A percentile compares a stretch with the other conserved stretches of the same genome.
These are phyloP conservation scores for Homarus gammarus DNA, from an alignment of 2,888 invertebrate genomes.

Conservation along the genomic window DNA sequence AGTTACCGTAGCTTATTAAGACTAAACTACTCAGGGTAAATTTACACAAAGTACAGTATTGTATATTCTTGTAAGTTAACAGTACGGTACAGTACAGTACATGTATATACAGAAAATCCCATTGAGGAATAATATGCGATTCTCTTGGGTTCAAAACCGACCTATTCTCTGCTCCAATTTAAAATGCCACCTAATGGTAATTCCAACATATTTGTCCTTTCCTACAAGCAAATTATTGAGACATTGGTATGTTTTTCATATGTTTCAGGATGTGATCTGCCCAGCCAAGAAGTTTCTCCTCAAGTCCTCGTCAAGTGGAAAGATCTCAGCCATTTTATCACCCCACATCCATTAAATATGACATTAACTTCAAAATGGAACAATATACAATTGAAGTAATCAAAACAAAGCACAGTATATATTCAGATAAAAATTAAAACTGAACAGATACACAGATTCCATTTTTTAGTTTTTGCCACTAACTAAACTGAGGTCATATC, in stretches of 20 bases:
- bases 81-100: too few species aligned
- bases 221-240: too few species aligned
- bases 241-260: neutral
- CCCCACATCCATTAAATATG: neutral
- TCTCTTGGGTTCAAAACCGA: too few species aligned
- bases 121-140: too few species aligned
- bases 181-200: too few species aligned
- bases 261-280: neutral
- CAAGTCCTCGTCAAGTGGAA: neutral
- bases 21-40: too few species aligned
- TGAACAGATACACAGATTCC: neutral
- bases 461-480: neutral
- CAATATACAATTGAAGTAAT: neutral
- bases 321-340: neutral
- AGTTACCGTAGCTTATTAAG: too few species aligned
- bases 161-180: too few species aligned
- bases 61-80: too few species aligned
- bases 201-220: too few species aligned
- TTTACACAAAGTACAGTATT: too few species aligned
- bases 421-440: neutral
- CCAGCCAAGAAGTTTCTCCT: neutral
- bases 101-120: too few species aligned
- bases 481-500: neutral
- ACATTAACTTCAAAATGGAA: neutral
- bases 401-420: neutral